Conservation (phyloP, 2,113 vertebrate genomes). For the Mus pahari region DNA sequence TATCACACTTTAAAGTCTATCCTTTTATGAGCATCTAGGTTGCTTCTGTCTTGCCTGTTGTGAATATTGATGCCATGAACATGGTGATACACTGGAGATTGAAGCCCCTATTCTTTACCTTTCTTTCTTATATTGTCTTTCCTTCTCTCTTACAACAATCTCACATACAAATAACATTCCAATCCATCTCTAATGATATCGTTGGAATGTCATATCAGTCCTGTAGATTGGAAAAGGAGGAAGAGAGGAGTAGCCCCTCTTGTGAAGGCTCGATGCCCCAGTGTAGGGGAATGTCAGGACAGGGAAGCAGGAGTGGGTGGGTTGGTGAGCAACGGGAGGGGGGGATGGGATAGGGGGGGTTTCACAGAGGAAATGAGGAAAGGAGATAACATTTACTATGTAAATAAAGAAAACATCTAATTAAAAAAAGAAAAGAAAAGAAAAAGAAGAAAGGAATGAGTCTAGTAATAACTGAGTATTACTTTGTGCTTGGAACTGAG, state of each 20-base stretch:
- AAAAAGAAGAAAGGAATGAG: slow-evolving; percentile 8
- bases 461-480: not conserved
- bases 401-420: too few species aligned
- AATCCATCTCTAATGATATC: not conserved
- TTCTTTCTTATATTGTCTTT: not conserved
- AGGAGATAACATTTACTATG: too few species aligned
- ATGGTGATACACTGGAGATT: not conserved
- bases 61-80: not conserved
- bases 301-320: too few species aligned
- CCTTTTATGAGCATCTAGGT: not conserved
- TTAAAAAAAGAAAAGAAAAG: too few species aligned
- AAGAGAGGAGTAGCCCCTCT: not conserved
- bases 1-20: not conserved
- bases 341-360: too few species aligned
- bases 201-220: slow-evolving; percentile 19
- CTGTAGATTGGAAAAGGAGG: not conserved
- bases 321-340: too few species aligned
- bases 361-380: too few species aligned
- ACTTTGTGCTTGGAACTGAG: slow-evolving; percentile 38
- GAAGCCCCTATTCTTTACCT: not conserved
- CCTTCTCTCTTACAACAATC: not conserved
- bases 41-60: not conserved
- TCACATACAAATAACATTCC: not conserved
- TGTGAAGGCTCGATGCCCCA: too few species aligned
- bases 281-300: too few species aligned